A percentile compares a stretch with the other conserved stretches of the same genome.
Conservation (phyloP, 1,140 invertebrate species). For the Parapsyche elsis region DNA sequence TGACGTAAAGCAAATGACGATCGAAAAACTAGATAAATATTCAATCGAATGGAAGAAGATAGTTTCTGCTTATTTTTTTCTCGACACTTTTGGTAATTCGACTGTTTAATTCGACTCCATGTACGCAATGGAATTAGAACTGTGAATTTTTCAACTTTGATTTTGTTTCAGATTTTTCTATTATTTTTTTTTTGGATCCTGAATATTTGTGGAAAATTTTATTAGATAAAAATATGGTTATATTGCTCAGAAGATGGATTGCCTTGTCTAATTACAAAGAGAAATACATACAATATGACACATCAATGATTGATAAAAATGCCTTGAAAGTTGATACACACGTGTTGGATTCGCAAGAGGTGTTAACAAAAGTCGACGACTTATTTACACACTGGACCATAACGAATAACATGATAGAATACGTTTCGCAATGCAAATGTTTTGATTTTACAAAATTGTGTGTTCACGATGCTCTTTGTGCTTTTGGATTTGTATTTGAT, state of each 20-base stretch:
- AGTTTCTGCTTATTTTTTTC: conserved; percentile 67
- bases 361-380: conserved; percentile 63
- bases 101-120: too few species aligned
- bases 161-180: conserved; percentile 66
- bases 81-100: conserved; percentile 67
- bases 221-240: conserved; percentile 65
- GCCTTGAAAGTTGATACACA: conserved; percentile 40
- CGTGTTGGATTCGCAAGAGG: conserved; percentile 43
- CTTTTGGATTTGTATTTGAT: conserved; percentile 68
- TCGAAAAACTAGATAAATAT: conserved; percentile 66
- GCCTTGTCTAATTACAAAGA: conserved; percentile 58
- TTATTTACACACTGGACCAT: conserved; percentile 69
- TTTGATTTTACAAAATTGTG: conserved; percentile 68
- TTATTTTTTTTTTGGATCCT: conserved; percentile 65
- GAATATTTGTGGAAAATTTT: conserved; percentile 67
- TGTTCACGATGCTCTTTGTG: conserved; percentile 67
- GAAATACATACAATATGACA: conserved; percentile 40
- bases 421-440: conserved; percentile 64
- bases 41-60: conserved; percentile 66
- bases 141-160: neutral
- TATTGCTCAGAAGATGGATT: conserved; percentile 68
- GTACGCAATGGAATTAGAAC: neutral
- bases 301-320: conserved; percentile 31
- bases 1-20: conserved; percentile 64
- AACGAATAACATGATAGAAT: conserved; percentile 70